These are phyloP conservation scores for Apomyelois bistriatella DNA, from an alignment of 2,888 invertebrate genomes.

Conservation along the genomic window DNA sequence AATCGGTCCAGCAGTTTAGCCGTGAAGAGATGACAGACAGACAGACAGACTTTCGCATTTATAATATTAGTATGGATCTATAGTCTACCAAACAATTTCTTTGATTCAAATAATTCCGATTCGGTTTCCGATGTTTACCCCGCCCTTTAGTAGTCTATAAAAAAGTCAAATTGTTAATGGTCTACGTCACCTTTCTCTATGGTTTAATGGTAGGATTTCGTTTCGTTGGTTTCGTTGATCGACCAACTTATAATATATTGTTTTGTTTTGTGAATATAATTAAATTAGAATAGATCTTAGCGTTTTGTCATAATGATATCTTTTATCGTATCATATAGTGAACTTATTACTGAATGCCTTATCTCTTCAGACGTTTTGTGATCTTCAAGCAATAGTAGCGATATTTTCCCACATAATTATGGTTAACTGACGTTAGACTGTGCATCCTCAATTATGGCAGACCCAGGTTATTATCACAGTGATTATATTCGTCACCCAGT, in stretches of 20 bases:
- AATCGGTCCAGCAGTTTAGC: too few species aligned
- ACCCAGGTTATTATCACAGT: constrained; percentile 85
- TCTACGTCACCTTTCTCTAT: constrained; percentile 30
- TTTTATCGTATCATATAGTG: constrained; percentile 39
- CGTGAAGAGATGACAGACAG: too few species aligned
- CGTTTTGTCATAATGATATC: constrained; percentile 58
- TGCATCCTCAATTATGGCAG: constrained; percentile 81
- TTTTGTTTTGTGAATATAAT: constrained; percentile 69
- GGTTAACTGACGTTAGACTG: constrained; percentile 78
- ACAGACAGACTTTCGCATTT: too few species aligned
- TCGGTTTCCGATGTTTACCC: too few species aligned
- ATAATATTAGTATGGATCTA: too few species aligned
- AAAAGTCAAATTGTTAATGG: constrained; percentile 21
- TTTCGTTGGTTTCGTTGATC: constrained; percentile 68
- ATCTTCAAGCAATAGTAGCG: constrained; percentile 70
- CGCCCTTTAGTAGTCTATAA: too few species aligned
- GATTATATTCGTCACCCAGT: constrained; percentile 94
- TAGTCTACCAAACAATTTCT: too few species aligned
- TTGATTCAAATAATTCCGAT: too few species aligned
- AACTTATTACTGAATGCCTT: constrained; percentile 36
- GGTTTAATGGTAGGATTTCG: constrained; percentile 55
- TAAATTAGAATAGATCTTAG: constrained; percentile 45
- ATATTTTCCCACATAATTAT: constrained; percentile 79
- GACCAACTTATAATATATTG: constrained; percentile 58
- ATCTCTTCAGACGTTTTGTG: constrained; percentile 53